phyloP scores from a whole-genome alignment of 2,888 invertebrate species.

The Mimas tiliae region DNA sequence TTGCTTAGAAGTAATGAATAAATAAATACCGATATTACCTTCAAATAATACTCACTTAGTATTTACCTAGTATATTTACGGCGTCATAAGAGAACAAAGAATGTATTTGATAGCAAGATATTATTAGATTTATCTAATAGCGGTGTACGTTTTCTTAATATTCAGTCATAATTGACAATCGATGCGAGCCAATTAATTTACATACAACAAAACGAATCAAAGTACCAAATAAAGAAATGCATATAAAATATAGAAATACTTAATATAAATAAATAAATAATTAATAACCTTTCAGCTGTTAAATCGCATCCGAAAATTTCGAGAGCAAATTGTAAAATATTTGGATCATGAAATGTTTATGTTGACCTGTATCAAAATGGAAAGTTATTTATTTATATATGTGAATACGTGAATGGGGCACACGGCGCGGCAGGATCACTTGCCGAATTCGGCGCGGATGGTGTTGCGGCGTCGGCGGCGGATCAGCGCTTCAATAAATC shows the following conservation, averaged over 20 bases:
- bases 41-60: too few species aligned
- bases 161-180: neutral
- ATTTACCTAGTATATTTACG: too few species aligned
- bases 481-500: conserved; percentile 69
- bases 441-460: neutral
- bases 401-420: neutral
- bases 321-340: neutral
- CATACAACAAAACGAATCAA: neutral
- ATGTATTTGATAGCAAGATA: too few species aligned
- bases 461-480: conserved; percentile 30
- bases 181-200: neutral
- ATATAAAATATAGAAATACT: neutral
- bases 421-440: neutral
- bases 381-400: conserved; percentile 19
- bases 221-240: neutral
- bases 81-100: neutral
- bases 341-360: neutral
- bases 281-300: neutral
- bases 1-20: too few species aligned
- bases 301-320: neutral
- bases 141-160: too few species aligned
- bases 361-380: conserved; percentile 19
- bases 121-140: too few species aligned
- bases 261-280: neutral
- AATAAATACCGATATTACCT: too few species aligned